Evolutionary conservation across 1,140 invertebrate species (phyloP).

Genomic region (Orussus abietinus): DNA sequence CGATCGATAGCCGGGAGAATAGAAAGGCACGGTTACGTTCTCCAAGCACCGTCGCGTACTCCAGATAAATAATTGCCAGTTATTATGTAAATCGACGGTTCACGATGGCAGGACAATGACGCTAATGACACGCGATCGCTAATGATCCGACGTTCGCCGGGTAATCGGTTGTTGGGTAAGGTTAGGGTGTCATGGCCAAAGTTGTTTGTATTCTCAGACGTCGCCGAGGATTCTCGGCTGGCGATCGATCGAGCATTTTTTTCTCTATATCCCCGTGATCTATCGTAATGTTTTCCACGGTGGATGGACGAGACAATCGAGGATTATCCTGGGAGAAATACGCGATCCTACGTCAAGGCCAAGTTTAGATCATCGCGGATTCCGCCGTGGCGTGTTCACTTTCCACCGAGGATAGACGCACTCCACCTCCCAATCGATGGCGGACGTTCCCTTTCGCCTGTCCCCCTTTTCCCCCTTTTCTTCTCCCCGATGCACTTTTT

Average conservation of each 20-base stretch:
- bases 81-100: conserved; percentile 18
- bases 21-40: too few relatives aligned
- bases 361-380: conserved; percentile 28
- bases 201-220: conserved; percentile 24
- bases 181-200: conserved; percentile 22
- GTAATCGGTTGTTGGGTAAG: conserved; percentile 24
- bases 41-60: conserved; percentile 8
- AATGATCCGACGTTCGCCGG: conserved; percentile 16
- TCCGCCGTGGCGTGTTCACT: conserved; percentile 12
- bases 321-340: background rate
- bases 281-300: too few relatives aligned
- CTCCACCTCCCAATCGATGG: too few relatives aligned
- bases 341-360: conserved; percentile 20
- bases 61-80: conserved; percentile 22
- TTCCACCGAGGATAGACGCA: conserved; percentile 12
- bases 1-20: too few relatives aligned
- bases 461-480: too few relatives aligned
- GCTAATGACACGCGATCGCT: conserved; percentile 21
- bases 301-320: too few relatives aligned
- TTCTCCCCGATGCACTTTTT: too few relatives aligned
- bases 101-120: conserved; percentile 17
- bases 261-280: too few relatives aligned
- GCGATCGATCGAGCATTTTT: too few relatives aligned
- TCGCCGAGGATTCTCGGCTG: too few relatives aligned
- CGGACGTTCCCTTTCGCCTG: too few relatives aligned